Percentiles rank a stretch among this genome's conserved stretches.
phyloP scores from a whole-genome alignment of 2,113 vertebrate genomes.

The Lophura nycthemera region DNA sequence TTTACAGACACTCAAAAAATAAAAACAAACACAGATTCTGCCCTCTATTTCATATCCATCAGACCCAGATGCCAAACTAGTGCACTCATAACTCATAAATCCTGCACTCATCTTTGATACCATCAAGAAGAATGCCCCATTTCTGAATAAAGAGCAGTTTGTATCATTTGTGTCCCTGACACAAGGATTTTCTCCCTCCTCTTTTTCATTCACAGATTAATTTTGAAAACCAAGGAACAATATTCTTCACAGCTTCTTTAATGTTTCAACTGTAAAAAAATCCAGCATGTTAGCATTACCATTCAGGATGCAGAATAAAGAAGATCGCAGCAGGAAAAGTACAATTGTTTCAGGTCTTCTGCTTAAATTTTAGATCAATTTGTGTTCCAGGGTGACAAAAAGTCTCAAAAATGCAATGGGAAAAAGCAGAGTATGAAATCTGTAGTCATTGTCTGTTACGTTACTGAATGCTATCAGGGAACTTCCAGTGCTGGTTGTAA shows the following conservation, averaged over 20 bases:
- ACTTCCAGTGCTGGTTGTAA: not conserved
- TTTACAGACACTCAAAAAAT: not conserved
- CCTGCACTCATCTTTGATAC: not conserved
- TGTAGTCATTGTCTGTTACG: not conserved
- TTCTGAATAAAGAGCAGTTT: not conserved
- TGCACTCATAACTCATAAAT: not conserved
- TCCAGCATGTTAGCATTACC: not conserved
- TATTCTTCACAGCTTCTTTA: not conserved
- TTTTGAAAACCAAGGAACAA: not conserved
- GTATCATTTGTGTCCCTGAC: not conserved
- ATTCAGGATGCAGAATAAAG: not conserved
- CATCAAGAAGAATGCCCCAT: not conserved
- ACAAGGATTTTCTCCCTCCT: not conserved
- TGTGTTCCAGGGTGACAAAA: not conserved
- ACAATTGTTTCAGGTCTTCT: not conserved
- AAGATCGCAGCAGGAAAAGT: not conserved
- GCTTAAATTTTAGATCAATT: not conserved
- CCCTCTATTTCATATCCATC: not conserved
- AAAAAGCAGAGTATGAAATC: not conserved
- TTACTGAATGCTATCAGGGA: not conserved
- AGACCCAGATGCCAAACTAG: not conserved
- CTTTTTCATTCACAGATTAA: not conserved
- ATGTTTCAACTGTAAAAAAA: not conserved
- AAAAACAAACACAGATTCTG: not conserved
- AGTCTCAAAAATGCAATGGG: not conserved